Conservation (phyloP, 2,888 invertebrate species). For the Callyntrura guangdongensis region DNA sequence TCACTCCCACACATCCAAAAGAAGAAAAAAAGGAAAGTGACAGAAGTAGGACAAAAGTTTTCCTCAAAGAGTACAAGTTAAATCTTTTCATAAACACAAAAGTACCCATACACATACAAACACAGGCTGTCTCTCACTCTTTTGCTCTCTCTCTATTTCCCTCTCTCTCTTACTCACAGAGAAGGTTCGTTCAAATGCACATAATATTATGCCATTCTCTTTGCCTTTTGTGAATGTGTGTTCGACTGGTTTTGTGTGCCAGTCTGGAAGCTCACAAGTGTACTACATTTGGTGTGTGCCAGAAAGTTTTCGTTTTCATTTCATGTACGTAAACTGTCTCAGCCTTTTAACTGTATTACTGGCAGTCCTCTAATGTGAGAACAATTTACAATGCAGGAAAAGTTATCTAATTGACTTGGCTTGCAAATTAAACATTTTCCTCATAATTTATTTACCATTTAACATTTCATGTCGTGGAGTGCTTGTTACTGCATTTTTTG, state of each 20-base stretch:
- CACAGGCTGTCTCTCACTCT: background rate
- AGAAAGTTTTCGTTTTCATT: background rate
- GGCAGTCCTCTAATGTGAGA: background rate
- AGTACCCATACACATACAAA: background rate
- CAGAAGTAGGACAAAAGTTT: constrained; percentile 69
- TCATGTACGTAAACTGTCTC: background rate
- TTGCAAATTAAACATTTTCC: background rate
- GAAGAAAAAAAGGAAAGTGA: constrained; percentile 57
- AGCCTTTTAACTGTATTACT: background rate
- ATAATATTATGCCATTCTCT: background rate
- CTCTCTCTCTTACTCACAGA: background rate
- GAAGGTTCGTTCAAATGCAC: background rate
- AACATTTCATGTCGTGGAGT: no score
- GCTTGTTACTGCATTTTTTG: no score
- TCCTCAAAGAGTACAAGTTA: constrained; percentile 42
- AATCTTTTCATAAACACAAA: constrained; percentile 44
- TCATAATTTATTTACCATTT: no score
- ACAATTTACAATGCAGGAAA: constrained; percentile 8
- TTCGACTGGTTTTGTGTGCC: background rate
- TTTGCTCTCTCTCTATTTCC: background rate
- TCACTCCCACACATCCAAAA: constrained; percentile 14
- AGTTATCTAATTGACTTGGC: background rate
- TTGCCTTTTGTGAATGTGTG: background rate
- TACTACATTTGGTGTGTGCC: constrained; percentile 12
- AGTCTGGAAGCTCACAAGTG: constrained; percentile 10